A percentile compares a stretch with the other conserved stretches of the same genome.
Conservation (phyloP, 2,888 invertebrate species). For the Heteromurus nitidus region DNA sequence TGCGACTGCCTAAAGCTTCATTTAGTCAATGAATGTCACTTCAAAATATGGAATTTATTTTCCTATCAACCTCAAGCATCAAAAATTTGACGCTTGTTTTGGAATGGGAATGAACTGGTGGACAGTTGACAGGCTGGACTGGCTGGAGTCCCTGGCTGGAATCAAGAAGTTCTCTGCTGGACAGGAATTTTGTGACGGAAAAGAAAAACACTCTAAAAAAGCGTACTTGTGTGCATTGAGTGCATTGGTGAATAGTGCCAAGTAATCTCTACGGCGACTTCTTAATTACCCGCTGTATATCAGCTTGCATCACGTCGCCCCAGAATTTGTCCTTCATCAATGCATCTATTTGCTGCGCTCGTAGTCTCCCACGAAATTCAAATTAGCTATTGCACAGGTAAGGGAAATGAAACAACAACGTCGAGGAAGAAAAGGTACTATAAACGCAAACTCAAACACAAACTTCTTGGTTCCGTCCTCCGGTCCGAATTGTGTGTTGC, state of each 20-base stretch:
- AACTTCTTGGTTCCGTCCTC: no score
- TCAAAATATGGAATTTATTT: background rate
- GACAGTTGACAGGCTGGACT: no score
- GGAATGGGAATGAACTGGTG: no score
- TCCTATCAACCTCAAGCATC: background rate
- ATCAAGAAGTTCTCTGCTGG: no score
- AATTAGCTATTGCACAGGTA: background rate
- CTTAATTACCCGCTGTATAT: background rate
- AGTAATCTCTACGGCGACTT: conserved; percentile 7
- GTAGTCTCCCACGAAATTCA: background rate
- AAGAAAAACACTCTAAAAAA: background rate
- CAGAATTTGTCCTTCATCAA: background rate
- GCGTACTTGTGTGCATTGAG: background rate
- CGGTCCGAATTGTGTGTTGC: no score
- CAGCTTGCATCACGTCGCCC: no score
- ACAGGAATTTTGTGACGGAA: no score
- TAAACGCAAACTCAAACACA: background rate
- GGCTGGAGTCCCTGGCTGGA: no score
- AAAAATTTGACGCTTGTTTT: no score
- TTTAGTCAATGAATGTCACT: background rate
- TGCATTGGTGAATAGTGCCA: background rate
- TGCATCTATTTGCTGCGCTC: background rate
- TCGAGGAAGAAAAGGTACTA: background rate
- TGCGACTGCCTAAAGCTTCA: background rate
- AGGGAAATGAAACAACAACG: background rate